A percentile compares a stretch with the other conserved stretches of the same genome.
These are phyloP conservation scores for Prochilodus magdalenae DNA, from an alignment of 2,113 vertebrate genomes.

Conservation along the genomic window DNA sequence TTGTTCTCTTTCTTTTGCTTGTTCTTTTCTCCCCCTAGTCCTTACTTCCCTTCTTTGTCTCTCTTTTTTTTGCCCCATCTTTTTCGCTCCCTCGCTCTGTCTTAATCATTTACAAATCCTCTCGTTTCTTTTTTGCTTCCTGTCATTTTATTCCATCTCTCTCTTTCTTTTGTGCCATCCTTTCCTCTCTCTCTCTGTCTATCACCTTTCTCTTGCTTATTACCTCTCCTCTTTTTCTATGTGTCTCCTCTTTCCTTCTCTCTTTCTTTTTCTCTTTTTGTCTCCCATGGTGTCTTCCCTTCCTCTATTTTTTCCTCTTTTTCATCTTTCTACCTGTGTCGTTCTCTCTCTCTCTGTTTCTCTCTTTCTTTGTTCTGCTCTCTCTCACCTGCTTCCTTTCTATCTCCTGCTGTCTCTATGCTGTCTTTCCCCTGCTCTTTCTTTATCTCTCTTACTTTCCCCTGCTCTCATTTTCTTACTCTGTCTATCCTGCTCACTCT, in stretches of 20 bases:
- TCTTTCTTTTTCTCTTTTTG: neutral
- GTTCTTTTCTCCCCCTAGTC: neutral
- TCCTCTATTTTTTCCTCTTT: neutral
- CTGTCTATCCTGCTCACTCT: no score
- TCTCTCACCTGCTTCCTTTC: neutral
- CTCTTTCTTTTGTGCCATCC: neutral
- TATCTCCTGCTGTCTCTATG: no score
- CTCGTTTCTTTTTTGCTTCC: no score
- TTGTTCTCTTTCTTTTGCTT: neutral
- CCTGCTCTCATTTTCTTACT: neutral
- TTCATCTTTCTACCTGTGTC: neutral
- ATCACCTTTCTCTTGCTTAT: neutral
- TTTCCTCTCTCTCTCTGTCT: neutral
- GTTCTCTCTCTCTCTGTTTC: neutral
- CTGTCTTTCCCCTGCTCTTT: no score
- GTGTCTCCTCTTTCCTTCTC: neutral
- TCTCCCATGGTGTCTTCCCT: neutral
- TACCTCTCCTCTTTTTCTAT: no score
- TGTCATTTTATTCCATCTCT: neutral
- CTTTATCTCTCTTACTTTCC: neutral
- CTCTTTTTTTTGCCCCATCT: no score
- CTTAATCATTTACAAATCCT: no score
- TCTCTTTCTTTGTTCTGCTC: neutral
- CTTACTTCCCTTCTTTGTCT: neutral
- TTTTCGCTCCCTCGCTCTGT: no score